Percentiles rank a stretch among this genome's conserved stretches.
Conservation (phyloP, 1,140 invertebrate genomes). For the Neodiprion pinetum region DNA sequence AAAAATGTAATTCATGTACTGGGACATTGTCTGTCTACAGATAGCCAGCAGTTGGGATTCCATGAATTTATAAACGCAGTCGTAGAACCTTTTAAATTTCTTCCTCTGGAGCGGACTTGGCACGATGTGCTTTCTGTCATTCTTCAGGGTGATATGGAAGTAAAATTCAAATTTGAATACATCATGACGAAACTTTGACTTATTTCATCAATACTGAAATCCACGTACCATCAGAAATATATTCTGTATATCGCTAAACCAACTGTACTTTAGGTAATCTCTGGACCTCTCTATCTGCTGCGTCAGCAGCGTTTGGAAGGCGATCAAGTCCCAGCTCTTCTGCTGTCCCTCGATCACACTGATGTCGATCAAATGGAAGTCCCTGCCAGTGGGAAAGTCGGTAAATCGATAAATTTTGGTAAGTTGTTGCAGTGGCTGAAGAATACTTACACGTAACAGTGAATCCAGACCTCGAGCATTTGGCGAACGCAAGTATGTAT, state of each 20-base stretch:
- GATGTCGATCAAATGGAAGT: constrained; percentile 56
- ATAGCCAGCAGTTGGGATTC: constrained; percentile 83
- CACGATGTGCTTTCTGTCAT: constrained; percentile 78
- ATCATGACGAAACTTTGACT: neutral
- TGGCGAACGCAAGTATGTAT: constrained; percentile 54
- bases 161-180: neutral
- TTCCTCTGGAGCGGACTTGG: constrained; percentile 74
- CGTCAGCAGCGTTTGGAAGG: constrained; percentile 64
- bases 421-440: neutral
- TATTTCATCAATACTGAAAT: constrained; percentile 9
- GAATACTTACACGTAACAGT: constrained; percentile 40
- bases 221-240: constrained; percentile 60
- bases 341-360: constrained; percentile 62
- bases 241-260: constrained; percentile 69
- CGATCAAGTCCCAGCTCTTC: constrained; percentile 68
- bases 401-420: constrained; percentile 35
- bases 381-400: constrained; percentile 45
- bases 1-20: constrained; percentile 78
- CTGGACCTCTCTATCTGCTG: constrained; percentile 68
- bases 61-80: constrained; percentile 86
- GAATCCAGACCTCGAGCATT: constrained; percentile 47
- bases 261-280: constrained; percentile 64
- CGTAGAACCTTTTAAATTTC: constrained; percentile 81
- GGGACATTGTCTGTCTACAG: constrained; percentile 77
- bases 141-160: constrained; percentile 58